Conservation (phyloP, 2,888 invertebrate species). For the Odontomyia ornata region DNA sequence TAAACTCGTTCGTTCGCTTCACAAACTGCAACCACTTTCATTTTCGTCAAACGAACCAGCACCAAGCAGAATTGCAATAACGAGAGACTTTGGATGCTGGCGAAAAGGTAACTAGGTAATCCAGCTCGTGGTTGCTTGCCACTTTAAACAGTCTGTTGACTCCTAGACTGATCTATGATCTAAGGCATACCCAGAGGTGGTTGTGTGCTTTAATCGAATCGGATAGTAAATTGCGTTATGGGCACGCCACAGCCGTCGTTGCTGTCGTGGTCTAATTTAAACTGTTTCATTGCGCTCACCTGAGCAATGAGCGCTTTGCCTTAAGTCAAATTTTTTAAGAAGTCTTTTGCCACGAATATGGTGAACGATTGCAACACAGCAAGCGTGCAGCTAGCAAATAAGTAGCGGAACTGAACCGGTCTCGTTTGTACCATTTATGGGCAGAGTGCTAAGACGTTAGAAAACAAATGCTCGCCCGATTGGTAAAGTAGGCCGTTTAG, state of each 20-base stretch:
- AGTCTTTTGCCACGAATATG: conserved; percentile 26
- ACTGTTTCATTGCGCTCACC: neutral
- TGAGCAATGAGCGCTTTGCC: neutral
- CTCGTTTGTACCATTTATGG: neutral
- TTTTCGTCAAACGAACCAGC: conserved; percentile 2
- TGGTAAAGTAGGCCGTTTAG: conserved; percentile 29
- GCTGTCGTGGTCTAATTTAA: conserved; percentile 13
- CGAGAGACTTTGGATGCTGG: neutral
- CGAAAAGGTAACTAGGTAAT: neutral
- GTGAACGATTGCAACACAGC: neutral
- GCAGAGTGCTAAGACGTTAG: neutral
- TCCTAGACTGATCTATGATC: conserved; percentile 24
- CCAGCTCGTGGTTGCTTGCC: neutral
- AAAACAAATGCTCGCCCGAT: neutral
- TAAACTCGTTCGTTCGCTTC: neutral
- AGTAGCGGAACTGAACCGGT: conserved; percentile 13
- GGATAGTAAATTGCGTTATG: neutral
- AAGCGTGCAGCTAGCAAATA: conserved; percentile 1
- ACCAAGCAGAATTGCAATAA: neutral
- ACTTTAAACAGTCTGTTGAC: conserved; percentile 21
- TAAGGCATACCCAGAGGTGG: neutral
- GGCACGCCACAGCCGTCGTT: neutral
- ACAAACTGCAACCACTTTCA: conserved; percentile 7
- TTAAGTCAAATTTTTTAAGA: neutral
- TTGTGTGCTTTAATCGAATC: neutral